Evolutionary conservation across 2,113 vertebrate species (phyloP).

Genomic region (Cyphomyrus discorhynchus): DNA sequence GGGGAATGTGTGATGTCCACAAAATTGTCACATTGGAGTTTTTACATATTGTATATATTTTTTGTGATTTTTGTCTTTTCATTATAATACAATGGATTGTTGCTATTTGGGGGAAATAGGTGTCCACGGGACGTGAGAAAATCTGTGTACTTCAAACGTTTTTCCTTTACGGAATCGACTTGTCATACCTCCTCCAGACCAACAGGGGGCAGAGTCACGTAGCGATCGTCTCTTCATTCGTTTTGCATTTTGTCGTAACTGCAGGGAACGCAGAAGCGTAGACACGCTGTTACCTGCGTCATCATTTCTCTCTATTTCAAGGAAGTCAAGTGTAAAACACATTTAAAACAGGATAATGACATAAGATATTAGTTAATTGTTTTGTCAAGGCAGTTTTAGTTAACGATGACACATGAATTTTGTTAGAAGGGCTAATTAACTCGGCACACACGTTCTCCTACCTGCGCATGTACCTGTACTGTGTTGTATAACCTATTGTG

Average conservation of each 20-base stretch:
- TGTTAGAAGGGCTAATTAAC: not conserved
- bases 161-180: too few relatives aligned
- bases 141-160: too few relatives aligned
- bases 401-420: not conserved
- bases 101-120: too few relatives aligned
- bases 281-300: not conserved
- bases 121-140: too few relatives aligned
- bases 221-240: too few relatives aligned
- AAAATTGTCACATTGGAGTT: too few relatives aligned
- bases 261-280: not conserved
- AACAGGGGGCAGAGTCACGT: not conserved
- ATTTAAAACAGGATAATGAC: not conserved
- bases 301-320: not conserved
- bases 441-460: not conserved
- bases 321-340: not conserved
- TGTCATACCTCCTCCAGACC: not conserved
- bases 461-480: not conserved
- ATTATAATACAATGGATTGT: too few relatives aligned
- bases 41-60: too few relatives aligned
- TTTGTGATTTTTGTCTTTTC: too few relatives aligned
- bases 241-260: not conserved
- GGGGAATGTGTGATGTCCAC: too few relatives aligned
- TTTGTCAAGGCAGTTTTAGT: not conserved
- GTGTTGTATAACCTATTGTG: not conserved
- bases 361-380: not conserved